Percentiles rank a stretch among this genome's conserved stretches.
Conservation (phyloP, 2,113 vertebrate genomes). For the Spea multiplicata region DNA sequence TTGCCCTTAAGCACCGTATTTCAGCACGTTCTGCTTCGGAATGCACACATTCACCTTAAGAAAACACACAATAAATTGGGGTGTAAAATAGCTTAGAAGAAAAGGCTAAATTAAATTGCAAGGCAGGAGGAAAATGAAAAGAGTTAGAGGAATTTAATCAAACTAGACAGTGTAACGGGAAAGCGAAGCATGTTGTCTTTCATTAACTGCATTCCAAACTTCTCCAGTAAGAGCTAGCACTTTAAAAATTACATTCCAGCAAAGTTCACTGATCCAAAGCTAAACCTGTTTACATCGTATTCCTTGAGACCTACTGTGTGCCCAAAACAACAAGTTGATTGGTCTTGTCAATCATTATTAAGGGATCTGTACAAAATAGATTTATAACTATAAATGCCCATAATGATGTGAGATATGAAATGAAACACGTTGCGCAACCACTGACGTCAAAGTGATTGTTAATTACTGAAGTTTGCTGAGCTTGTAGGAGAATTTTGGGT, state of each 20-base stretch:
- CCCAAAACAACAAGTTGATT: conserved; percentile 2
- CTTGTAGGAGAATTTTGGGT: too few relatives aligned
- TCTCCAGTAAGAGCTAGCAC: conserved; percentile 59
- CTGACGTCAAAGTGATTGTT: too few relatives aligned
- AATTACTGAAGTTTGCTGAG: too few relatives aligned
- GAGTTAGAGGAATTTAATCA: conserved; percentile 61
- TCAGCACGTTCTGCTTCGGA: conserved; percentile 54
- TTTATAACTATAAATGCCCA: not conserved
- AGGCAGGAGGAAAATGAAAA: conserved; percentile 59
- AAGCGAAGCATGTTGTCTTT: conserved; percentile 54
- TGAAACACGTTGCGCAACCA: too few relatives aligned
- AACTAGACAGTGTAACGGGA: conserved; percentile 65
- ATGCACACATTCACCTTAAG: conserved; percentile 52
- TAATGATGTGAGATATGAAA: too few relatives aligned
- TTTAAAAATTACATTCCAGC: conserved; percentile 66
- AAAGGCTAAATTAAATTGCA: conserved; percentile 55
- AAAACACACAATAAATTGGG: conserved; percentile 49
- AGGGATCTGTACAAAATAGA: not conserved
- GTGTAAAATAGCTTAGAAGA: conserved; percentile 58
- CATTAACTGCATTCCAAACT: conserved; percentile 60
- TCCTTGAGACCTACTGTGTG: not conserved
- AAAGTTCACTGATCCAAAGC: conserved; percentile 56
- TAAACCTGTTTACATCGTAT: conserved; percentile 43
- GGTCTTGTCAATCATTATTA: not conserved
- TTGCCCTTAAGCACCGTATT: conserved; percentile 2